A percentile compares a stretch with the other conserved stretches of the same genome.
These are phyloP conservation scores for Drosophila differens DNA, from an alignment of 2,888 invertebrate genomes.

Conservation along the genomic window DNA sequence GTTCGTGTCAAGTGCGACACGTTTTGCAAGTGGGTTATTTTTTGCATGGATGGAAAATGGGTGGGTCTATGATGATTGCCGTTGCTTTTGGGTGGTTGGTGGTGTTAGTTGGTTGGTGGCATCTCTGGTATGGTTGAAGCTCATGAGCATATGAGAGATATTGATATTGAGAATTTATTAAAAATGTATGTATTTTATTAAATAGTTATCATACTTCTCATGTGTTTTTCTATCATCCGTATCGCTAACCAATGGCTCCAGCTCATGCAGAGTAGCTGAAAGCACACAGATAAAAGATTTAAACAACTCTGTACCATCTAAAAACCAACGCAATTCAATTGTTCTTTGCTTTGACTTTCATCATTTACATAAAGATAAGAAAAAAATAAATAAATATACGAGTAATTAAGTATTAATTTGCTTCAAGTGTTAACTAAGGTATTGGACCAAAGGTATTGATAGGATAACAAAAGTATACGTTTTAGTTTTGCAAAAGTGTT, in stretches of 20 bases:
- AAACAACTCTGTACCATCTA: slow-evolving; percentile 76
- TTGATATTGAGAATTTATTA: slow-evolving; percentile 37
- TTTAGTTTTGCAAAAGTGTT: slow-evolving; percentile 64
- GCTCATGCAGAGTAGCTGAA: slow-evolving; percentile 87
- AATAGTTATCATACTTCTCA: slow-evolving; percentile 84
- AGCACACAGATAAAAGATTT: slow-evolving; percentile 77
- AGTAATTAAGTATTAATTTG: slow-evolving; percentile 48
- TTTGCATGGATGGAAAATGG: slow-evolving; percentile 45
- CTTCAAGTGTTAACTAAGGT: slow-evolving; percentile 54
- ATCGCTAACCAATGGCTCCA: slow-evolving; percentile 91
- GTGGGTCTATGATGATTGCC: slow-evolving; percentile 42
- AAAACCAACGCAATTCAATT: slow-evolving; percentile 26
- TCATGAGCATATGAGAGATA: slow-evolving; percentile 49
- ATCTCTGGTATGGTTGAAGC: slow-evolving; percentile 52
- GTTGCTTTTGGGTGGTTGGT: slow-evolving; percentile 27
- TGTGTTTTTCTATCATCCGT: slow-evolving; percentile 86
- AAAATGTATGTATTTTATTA: slow-evolving; percentile 39
- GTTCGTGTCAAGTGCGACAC: slow-evolving; percentile 48
- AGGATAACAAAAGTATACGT: slow-evolving; percentile 31
- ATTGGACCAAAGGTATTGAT: slow-evolving; percentile 26
- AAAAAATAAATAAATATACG: slow-evolving; percentile 52
- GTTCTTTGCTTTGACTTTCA: slow-evolving; percentile 55
- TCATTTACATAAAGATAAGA: slow-evolving; percentile 62
- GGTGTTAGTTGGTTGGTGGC: slow-evolving; percentile 24
- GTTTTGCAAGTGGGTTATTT: slow-evolving; percentile 42